Conservation (phyloP, 2,888 invertebrate genomes). For the Lasioglossum malachurum region DNA sequence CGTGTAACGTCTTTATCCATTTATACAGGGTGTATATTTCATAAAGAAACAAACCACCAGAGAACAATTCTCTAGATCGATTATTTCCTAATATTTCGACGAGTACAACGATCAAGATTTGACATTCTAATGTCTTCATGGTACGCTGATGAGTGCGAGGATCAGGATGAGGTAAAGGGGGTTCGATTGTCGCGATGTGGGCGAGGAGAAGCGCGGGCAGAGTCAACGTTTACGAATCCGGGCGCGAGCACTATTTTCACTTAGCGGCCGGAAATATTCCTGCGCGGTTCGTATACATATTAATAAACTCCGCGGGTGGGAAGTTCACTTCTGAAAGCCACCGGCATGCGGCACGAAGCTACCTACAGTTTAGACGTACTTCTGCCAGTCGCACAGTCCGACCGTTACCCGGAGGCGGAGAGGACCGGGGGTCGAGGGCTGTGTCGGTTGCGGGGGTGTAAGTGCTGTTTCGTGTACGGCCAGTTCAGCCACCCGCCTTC, state of each 20-base stretch:
- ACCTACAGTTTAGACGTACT: conserved; percentile 62
- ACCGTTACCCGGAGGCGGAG: conserved; percentile 63
- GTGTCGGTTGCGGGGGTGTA: conserved; percentile 78
- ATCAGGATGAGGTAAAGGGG: neutral
- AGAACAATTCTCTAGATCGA: neutral
- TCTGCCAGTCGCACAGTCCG: conserved; percentile 64
- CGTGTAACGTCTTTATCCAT: neutral
- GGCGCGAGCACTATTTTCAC: neutral
- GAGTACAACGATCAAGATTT: no score
- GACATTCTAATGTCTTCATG: neutral
- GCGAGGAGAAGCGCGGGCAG: neutral
- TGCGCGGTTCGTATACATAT: conserved; percentile 41
- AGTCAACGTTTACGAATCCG: neutral
- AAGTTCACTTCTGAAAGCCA: conserved; percentile 62
- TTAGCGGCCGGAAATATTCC: conserved; percentile 18
- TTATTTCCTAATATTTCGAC: no score
- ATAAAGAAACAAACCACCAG: neutral
- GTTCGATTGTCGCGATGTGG: neutral
- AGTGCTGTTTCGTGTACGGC: conserved; percentile 84
- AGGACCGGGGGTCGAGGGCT: conserved; percentile 54
- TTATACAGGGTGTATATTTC: neutral
- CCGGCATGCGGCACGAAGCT: conserved; percentile 61
- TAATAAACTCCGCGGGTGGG: conserved; percentile 29
- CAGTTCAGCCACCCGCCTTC: conserved; percentile 68
- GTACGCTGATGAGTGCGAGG: neutral